Percentiles rank a stretch among this genome's conserved stretches.
Conservation (phyloP, 2,888 invertebrate species). For the Idaea aversata region DNA sequence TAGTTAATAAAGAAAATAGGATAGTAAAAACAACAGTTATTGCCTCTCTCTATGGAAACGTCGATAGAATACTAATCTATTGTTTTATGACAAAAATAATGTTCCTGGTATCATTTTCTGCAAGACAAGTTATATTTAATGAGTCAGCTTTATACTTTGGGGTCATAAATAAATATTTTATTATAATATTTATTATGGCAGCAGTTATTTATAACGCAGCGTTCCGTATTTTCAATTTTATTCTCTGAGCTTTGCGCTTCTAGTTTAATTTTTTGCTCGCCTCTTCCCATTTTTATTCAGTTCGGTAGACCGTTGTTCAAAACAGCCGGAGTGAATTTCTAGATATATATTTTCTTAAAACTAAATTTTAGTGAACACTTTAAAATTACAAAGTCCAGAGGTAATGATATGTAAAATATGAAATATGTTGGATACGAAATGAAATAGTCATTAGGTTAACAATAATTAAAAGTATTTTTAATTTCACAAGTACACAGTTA, state of each 20-base stretch:
- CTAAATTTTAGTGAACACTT: too few species aligned
- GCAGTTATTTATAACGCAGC: constrained; percentile 15
- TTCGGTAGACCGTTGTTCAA: neutral
- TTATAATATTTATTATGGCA: constrained; percentile 11
- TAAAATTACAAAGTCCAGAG: too few species aligned
- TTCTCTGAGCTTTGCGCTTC: neutral
- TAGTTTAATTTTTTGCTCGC: neutral
- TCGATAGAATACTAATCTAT: constrained; percentile 33
- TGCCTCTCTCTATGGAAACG: constrained; percentile 28
- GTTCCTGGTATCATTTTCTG: constrained; percentile 1
- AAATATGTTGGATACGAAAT: too few species aligned
- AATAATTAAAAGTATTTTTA: too few species aligned
- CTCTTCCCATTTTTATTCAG: too few species aligned
- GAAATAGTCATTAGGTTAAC: too few species aligned
- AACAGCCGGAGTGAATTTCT: neutral
- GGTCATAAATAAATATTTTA: neutral
- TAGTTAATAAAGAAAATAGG: constrained; percentile 30
- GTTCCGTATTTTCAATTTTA: neutral
- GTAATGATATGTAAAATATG: too few species aligned
- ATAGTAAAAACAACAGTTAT: constrained; percentile 39
- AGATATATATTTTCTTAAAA: neutral
- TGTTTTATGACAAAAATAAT: constrained; percentile 7
- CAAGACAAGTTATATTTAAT: constrained; percentile 3
- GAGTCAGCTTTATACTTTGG: neutral
- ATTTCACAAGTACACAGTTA: too few species aligned